Conservation (phyloP, 2,888 invertebrate species). For the Mimachlamys varia region DNA sequence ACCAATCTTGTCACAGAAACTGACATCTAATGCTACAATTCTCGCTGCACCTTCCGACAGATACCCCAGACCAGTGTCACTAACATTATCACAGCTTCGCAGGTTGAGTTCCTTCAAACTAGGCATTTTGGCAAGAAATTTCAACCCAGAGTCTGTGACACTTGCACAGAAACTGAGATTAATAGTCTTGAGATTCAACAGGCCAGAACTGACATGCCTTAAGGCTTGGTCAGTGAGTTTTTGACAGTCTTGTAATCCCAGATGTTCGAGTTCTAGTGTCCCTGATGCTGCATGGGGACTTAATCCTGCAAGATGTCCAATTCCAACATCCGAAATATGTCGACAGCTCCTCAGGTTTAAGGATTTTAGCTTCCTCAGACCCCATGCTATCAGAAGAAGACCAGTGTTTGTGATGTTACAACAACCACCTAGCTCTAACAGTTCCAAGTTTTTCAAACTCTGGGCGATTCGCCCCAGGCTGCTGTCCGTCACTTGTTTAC, state of each 20-base stretch:
- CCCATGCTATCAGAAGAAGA: conserved; percentile 92
- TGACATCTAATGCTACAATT: conserved; percentile 93
- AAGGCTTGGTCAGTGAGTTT: conserved; percentile 95
- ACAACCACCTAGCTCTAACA: conserved; percentile 95
- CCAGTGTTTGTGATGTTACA: conserved; percentile 95
- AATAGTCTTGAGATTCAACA: conserved; percentile 90
- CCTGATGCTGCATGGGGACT: conserved; percentile 73
- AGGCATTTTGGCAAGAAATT: conserved; percentile 92
- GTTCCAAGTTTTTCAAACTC: conserved; percentile 91
- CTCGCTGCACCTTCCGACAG: conserved; percentile 93
- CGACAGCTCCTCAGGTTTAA: conserved; percentile 95
- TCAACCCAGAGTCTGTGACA: conserved; percentile 95
- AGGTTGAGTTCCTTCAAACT: conserved; percentile 93
- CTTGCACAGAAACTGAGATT: conserved; percentile 97
- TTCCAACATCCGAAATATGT: conserved; percentile 95
- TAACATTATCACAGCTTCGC: conserved; percentile 95
- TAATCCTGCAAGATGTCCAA: conserved; percentile 88
- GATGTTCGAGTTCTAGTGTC: conserved; percentile 89
- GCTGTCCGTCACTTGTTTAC: conserved; percentile 97
- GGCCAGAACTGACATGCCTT: conserved; percentile 91
- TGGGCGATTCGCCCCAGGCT: conserved; percentile 93
- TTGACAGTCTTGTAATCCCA: conserved; percentile 97
- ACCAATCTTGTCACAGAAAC: conserved; percentile 97
- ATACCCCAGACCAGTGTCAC: conserved; percentile 95
- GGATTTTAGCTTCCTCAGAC: conserved; percentile 91